These are phyloP conservation scores for Carabus problematicus DNA, from an alignment of 2,888 invertebrate genomes.

Conservation along the genomic window DNA sequence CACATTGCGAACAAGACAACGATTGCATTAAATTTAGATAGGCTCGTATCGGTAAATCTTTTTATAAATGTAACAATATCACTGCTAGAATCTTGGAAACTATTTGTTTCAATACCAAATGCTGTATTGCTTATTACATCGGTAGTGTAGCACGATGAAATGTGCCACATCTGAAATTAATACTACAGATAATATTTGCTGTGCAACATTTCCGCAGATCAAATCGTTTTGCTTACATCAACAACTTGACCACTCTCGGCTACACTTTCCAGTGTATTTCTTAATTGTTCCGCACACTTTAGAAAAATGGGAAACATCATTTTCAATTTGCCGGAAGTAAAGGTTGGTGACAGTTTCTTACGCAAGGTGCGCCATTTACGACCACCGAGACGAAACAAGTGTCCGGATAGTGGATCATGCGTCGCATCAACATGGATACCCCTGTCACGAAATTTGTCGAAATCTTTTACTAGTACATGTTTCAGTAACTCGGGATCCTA, in stretches of 20 bases:
- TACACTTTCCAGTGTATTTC: conserved; percentile 55
- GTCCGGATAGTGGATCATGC: conserved; percentile 63
- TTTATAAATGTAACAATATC: conserved; percentile 39
- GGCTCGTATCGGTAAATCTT: conserved; percentile 19
- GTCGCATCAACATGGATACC: conserved; percentile 64
- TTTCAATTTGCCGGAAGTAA: conserved; percentile 68
- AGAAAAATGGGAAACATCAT: conserved; percentile 63
- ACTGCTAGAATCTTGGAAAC: conserved; percentile 42
- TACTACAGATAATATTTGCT: conserved; percentile 11
- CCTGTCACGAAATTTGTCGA: conserved; percentile 65
- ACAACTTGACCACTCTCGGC: conserved; percentile 52
- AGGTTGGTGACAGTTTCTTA: conserved; percentile 66
- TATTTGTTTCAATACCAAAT: conserved; percentile 44
- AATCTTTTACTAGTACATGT: conserved; percentile 64
- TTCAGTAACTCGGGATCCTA: conserved; percentile 65
- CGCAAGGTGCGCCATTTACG: conserved; percentile 66
- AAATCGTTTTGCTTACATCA: conserved; percentile 20
- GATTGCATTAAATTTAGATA: conserved; percentile 18
- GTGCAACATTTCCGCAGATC: neutral
- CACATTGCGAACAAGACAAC: conserved; percentile 37
- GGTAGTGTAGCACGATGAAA: conserved; percentile 41
- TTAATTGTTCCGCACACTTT: conserved; percentile 61
- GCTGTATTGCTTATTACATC: conserved; percentile 44
- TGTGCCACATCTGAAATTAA: conserved; percentile 43
- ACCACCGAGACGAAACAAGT: conserved; percentile 62